Base-by-base conservation (phyloP, 2,797 vertebrate species). In the Todus mexicanus region DNA sequence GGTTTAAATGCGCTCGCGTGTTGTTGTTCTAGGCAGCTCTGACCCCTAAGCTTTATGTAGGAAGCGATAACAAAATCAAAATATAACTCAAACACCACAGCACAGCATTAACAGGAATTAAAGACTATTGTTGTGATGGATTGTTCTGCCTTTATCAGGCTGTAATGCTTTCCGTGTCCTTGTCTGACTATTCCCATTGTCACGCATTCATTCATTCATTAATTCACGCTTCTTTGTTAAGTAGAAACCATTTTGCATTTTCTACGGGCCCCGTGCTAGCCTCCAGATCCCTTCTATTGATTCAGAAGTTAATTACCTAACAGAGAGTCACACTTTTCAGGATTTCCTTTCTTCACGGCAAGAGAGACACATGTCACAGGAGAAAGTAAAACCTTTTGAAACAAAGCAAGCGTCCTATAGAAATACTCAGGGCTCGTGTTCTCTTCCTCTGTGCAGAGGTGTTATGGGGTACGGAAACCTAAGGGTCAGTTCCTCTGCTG, bases 251-350 rank as follows among this genome's bases (percentile, higher is more conserved):
- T 84, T 95, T 71, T 91, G 86, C 68, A 84, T 93, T 97, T 96
- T 88, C 78, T 85, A 88, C 73, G 50, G 12, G 6, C 70, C 42
- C 85, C 61, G 75, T 75, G 59, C 71, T 80, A 93, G 90, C 94
- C 88, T 95, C 93, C 69, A 91, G 91, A 95, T 96, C 88, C 93
- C 94, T 84, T 38, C 81, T 87, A 45, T 85, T 90, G 87, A 97
- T 92, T 86, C 61, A 38, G 81, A 97, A 97, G 59, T 95, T 97
- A 97, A 97, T 97, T 96, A 96, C 78, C 94, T 93, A 92, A 91
- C 84, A 84, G 53, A 92, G 88, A 78, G 22, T 87, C 91, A 69
- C 65, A 77, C 42, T 88, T 95, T 81, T 56, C 81, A 96, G 40
- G 80, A 57, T 94, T 92, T 75, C 76, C 78, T 82, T 76, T 87